Evolutionary conservation across 2,797 vertebrate genomes (phyloP).

Genomic region (Syngnathus acus): DNA sequence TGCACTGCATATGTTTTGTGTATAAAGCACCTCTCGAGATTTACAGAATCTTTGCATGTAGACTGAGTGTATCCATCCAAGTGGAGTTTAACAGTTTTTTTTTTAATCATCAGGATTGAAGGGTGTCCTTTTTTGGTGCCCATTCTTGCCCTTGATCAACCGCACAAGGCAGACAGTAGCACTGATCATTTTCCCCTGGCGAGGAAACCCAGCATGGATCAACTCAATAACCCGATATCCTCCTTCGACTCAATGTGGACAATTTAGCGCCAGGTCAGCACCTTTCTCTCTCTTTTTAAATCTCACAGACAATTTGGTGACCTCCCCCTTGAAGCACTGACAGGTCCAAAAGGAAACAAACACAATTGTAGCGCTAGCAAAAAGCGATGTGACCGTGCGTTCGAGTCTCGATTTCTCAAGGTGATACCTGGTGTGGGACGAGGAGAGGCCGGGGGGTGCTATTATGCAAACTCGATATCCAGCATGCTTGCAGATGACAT

Average conservation of each 20-base stretch:
- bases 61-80: conserved; percentile 26
- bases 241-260: conserved; percentile 70
- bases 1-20: conserved; percentile 45
- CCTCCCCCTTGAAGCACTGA: conserved; percentile 67
- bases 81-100: conserved; percentile 35
- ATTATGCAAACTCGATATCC: conserved; percentile 66
- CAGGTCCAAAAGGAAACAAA: conserved; percentile 55
- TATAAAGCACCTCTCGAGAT: conserved; percentile 32
- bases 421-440: conserved; percentile 66
- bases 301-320: conserved; percentile 73
- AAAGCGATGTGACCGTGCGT: conserved; percentile 67
- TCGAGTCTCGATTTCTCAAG: conserved; percentile 60
- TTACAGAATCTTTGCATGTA: conserved; percentile 33
- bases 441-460: conserved; percentile 20
- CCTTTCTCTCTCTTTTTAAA: conserved; percentile 47
- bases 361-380: conserved; percentile 36
- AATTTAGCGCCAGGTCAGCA: conserved; percentile 75
- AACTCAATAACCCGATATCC: conserved; percentile 80
- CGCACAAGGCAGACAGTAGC: conserved; percentile 59
- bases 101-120: conserved; percentile 21
- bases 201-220: conserved; percentile 74
- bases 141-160: conserved; percentile 71
- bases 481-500: conserved; percentile 27
- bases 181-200: conserved; percentile 67
- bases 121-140: conserved; percentile 40